phyloP scores from a whole-genome alignment of 2,113 vertebrate genomes.

The Chitala chitala region DNA sequence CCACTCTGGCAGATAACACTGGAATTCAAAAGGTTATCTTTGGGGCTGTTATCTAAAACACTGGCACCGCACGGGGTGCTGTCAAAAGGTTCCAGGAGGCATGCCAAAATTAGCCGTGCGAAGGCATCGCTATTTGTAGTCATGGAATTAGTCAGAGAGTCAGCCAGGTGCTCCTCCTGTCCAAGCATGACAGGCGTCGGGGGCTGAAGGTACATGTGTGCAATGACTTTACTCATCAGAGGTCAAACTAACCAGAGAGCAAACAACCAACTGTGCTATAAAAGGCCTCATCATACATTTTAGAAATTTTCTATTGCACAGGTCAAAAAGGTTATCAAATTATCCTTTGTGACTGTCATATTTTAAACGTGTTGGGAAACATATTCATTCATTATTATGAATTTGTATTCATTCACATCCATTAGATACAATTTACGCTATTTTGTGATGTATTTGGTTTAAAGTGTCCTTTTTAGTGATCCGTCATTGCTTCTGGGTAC shows the following conservation, averaged over 20 bases:
- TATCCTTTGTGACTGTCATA: neutral
- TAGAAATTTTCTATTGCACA: neutral
- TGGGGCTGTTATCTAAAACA: conserved; percentile 55
- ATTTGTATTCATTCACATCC: too few species aligned
- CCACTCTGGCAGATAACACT: conserved; percentile 52
- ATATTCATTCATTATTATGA: too few species aligned
- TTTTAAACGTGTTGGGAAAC: too few species aligned
- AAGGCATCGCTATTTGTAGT: conserved; percentile 52
- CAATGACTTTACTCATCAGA: neutral
- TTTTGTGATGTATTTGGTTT: too few species aligned
- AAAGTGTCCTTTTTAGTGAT: too few species aligned
- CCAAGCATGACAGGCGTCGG: conserved; percentile 46
- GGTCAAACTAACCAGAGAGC: neutral
- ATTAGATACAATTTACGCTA: too few species aligned
- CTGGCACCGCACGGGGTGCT: conserved; percentile 49
- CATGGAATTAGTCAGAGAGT: conserved; percentile 40
- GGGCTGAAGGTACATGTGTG: conserved; percentile 15
- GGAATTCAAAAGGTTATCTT: conserved; percentile 50
- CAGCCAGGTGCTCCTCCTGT: conserved; percentile 31
- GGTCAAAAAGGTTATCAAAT: neutral
- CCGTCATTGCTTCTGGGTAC: too few species aligned
- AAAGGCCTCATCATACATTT: neutral
- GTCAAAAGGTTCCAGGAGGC: conserved; percentile 43
- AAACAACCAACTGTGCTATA: neutral
- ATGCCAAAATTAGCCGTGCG: conserved; percentile 59